phyloP scores from a whole-genome alignment of 2,888 invertebrate genomes.

The Leptarthrus brevirostris region DNA sequence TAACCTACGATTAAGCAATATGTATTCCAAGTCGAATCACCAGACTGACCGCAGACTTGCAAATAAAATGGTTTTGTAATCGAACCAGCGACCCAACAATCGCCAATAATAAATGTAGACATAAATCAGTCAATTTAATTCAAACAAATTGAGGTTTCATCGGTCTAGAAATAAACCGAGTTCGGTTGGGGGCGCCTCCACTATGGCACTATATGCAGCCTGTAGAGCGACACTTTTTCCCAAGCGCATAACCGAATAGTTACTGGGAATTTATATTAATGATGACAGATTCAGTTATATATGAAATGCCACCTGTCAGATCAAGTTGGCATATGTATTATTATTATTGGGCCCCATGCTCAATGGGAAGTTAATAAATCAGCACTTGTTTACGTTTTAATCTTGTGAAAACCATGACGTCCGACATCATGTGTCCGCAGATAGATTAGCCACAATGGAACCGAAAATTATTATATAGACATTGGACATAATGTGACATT shows the following conservation, averaged over 20 bases:
- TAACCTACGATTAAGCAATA: no score
- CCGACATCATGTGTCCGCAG: conserved; percentile 35
- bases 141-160: conserved; percentile 36
- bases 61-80: conserved; percentile 6
- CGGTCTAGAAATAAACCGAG: conserved; percentile 10
- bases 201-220: neutral
- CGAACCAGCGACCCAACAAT: conserved; percentile 21
- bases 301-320: conserved; percentile 43
- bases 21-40: neutral
- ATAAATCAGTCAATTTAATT: conserved; percentile 45
- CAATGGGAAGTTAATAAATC: conserved; percentile 34
- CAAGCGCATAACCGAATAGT: neutral
- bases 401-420: conserved; percentile 31
- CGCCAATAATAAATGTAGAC: conserved; percentile 28
- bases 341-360: neutral
- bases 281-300: conserved; percentile 40
- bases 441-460: conserved; percentile 31
- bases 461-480: conserved; percentile 26
- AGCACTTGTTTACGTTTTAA: conserved; percentile 43
- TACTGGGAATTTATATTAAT: conserved; percentile 29
- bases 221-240: neutral
- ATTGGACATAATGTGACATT: conserved; percentile 31
- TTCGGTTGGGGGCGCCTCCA: neutral
- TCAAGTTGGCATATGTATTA: conserved; percentile 11
- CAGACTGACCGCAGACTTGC: neutral